A percentile compares a stretch with the other conserved stretches of the same genome.
These are phyloP conservation scores for Coendou prehensilis DNA, from an alignment of 2,797 vertebrate genomes.

Conservation along the genomic window DNA sequence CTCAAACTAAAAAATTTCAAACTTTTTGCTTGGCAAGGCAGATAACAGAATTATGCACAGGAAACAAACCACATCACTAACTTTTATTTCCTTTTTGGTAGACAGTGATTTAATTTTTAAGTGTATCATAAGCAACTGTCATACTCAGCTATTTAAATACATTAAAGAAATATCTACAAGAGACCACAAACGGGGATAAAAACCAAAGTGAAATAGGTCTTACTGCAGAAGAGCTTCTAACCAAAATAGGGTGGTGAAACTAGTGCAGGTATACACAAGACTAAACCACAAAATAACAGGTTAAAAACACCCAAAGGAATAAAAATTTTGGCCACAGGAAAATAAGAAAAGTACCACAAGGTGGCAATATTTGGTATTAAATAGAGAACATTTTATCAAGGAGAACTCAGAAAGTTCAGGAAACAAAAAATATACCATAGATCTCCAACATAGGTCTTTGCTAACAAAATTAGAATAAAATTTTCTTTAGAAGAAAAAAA, in stretches of 20 bases:
- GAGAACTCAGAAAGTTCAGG: not conserved
- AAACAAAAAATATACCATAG: not conserved
- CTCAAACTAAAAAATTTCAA: not conserved
- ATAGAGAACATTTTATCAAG: not conserved
- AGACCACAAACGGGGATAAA: not conserved
- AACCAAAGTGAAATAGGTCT: not conserved
- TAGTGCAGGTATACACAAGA: not conserved
- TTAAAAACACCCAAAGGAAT: not conserved
- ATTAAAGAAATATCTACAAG: not conserved
- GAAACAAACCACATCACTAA: not conserved
- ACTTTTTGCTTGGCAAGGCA: not conserved
- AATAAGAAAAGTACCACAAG: slow-evolving; percentile 41
- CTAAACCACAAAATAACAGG: not conserved
- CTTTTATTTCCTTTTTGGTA: slow-evolving; percentile 5
- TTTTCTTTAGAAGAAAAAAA: not conserved
- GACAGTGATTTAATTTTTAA: not conserved
- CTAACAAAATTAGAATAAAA: not conserved
- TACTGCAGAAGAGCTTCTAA: not conserved
- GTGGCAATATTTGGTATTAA: slow-evolving; percentile 38
- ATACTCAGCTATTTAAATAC: not conserved
- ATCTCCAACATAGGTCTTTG: not conserved
- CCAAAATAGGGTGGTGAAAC: not conserved
- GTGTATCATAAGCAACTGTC: not conserved
- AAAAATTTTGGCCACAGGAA: not conserved
- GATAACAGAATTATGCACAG: not conserved